Conservation (phyloP, 1,140 invertebrate genomes). For the Amyelois transitella region DNA sequence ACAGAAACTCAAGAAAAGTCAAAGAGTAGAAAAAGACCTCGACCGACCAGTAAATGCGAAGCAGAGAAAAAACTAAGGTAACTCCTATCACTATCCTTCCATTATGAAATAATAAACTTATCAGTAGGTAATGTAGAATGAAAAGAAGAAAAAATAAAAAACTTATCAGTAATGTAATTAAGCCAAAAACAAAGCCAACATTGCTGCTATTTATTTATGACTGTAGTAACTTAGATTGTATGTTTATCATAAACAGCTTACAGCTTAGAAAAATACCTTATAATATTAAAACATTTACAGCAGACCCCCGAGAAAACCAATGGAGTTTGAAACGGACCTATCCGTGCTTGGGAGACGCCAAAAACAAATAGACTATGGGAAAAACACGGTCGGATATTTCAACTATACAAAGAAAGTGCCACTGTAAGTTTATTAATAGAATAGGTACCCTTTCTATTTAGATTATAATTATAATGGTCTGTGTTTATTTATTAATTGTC, state of each 20-base stretch:
- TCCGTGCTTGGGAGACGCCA: conserved; percentile 84
- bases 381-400: conserved; percentile 92
- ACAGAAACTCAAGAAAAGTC: background rate
- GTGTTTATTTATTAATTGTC: too few relatives aligned
- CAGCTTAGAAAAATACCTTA: background rate
- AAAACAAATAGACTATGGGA: conserved; percentile 96
- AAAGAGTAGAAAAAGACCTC: background rate
- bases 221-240: conserved; percentile 8
- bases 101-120: background rate
- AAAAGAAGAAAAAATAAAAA: background rate
- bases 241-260: too few relatives aligned
- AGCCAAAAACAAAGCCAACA: too few relatives aligned
- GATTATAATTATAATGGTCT: too few relatives aligned
- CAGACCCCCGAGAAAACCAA: conserved; percentile 33
- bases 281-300: conserved; percentile 23
- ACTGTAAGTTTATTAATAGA: conserved; percentile 78
- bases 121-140: background rate
- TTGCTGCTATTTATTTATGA: conserved; percentile 6
- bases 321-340: conserved; percentile 83
- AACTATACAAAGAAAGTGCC: conserved; percentile 84
- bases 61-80: conserved; percentile 25
- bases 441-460: conserved; percentile 1
- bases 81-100: background rate
- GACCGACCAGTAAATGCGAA: conserved; percentile 1
- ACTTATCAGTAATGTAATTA: too few relatives aligned